These are phyloP conservation scores for Pipra filicauda DNA, from an alignment of 2,113 vertebrate species.

Conservation along the genomic window DNA sequence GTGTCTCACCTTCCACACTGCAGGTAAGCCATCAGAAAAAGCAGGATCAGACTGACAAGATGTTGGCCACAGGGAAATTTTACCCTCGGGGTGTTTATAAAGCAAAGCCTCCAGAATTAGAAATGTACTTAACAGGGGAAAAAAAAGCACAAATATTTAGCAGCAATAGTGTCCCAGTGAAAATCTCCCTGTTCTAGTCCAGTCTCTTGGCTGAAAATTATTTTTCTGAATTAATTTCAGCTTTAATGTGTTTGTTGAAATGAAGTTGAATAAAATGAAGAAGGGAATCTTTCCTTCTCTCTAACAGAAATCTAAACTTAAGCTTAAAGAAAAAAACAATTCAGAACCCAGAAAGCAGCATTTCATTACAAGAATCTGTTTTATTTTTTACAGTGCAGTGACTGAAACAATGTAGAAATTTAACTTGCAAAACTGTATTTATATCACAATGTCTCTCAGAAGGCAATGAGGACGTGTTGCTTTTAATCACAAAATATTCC, in stretches of 20 bases:
- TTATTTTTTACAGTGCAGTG: constrained; percentile 60
- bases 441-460: constrained; percentile 48
- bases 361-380: constrained; percentile 61
- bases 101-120: not conserved
- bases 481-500: constrained; percentile 62
- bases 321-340: not conserved
- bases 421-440: constrained; percentile 54
- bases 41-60: not conserved
- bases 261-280: not conserved
- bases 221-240: not conserved
- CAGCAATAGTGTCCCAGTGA: not conserved
- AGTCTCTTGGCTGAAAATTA: not conserved
- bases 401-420: constrained; percentile 56
- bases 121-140: not conserved
- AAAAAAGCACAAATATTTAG: not conserved
- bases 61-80: rapidly evolving
- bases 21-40: rapidly evolving
- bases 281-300: not conserved
- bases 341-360: not conserved
- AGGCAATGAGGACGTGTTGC: not conserved
- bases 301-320: not conserved
- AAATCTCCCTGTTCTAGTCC: not conserved
- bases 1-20: not conserved
- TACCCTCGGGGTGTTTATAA: not conserved
- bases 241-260: not conserved